Evolutionary conservation across 2,888 invertebrate genomes (phyloP).

Genomic region (Chromoteleia sp.): DNA sequence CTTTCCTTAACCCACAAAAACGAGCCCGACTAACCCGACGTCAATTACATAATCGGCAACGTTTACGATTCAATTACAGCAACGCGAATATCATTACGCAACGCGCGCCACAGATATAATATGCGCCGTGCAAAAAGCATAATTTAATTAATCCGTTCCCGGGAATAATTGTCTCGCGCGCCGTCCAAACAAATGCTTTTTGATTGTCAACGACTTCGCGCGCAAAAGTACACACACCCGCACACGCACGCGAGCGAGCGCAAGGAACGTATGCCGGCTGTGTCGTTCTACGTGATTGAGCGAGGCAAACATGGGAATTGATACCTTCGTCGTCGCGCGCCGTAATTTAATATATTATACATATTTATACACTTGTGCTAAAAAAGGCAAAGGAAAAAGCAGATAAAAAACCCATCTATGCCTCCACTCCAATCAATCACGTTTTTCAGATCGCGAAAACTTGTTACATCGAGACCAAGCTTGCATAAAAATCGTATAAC

Average conservation of each 20-base stretch:
- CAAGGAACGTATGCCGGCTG: conserved; percentile 25
- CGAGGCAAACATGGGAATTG: conserved; percentile 54
- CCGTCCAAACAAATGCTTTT: conserved; percentile 46
- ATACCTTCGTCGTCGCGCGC: conserved; percentile 33
- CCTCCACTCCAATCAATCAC: too few relatives aligned
- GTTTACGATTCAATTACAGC: conserved; percentile 2
- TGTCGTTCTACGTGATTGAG: conserved; percentile 48
- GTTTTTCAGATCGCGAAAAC: too few relatives aligned
- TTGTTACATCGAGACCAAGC: too few relatives aligned
- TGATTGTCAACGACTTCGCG: conserved; percentile 41
- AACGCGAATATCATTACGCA: conserved; percentile 3
- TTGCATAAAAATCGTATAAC: too few relatives aligned
- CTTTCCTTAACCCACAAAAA: too few relatives aligned
- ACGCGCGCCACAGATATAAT: conserved; percentile 9
- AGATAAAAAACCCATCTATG: background rate
- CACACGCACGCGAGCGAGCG: conserved; percentile 2
- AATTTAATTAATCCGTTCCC: conserved; percentile 39
- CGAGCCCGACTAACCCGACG: too few relatives aligned
- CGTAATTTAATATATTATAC: conserved; percentile 59
- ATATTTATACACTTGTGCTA: conserved; percentile 42
- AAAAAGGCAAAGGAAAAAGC: conserved; percentile 14
- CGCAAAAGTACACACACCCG: conserved; percentile 19
- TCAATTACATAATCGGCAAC: background rate
- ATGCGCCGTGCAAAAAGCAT: conserved; percentile 12
- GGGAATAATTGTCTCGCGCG: conserved; percentile 37